Base-by-base conservation (phyloP, 2,797 vertebrate species). In the Euthynnus affinis region DNA sequence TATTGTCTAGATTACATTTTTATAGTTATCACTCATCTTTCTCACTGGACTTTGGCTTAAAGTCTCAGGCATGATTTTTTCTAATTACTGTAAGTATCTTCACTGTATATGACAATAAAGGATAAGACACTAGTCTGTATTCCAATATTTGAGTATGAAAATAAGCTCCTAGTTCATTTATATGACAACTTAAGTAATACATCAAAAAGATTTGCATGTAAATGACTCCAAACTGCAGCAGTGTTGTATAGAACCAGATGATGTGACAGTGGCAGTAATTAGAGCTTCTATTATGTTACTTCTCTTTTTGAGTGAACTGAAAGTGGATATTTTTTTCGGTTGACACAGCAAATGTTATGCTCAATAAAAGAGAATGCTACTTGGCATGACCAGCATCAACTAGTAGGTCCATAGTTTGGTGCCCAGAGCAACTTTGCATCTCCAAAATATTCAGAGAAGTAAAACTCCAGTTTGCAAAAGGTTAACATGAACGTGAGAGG, bases 401-500 rank as follows among this genome's bases (percentile, higher is more conserved):
- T 12, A 13, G 27, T 0, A 9, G 22, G 7, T 44, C 9, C 5
- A 3, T 0, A 25, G 40, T 15, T 53, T 12, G 20, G 46, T 25
- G 10, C 32, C 4, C 10, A 15, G n/a, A 53, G 20, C 29, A 29
- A 18, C 42, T 59, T 48, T 46, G 27, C 59, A 13, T 56, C 20
- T 22, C 42, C 62, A 23, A 71, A 44, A 32, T 22, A 10, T 12
- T 53, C 34, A 13, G 2, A 42, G 48, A 22, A 55, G n/a, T 56
- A 48, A 37, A 63, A 42, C 3, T 32, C 18, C 32, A 34, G 8
- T 49, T 57, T 2, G 10, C 10, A 27, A 44, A 74, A 25, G 58
- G 58, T 62, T 27, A 59, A 62, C 15, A 3, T 49, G 27, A 51
- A 51, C 49, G 42, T 25, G 10, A 63, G 69, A 2, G 40, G 72